These are phyloP conservation scores for Norana najaformis DNA, from an alignment of 2,888 invertebrate species.

Conservation along the genomic window DNA sequence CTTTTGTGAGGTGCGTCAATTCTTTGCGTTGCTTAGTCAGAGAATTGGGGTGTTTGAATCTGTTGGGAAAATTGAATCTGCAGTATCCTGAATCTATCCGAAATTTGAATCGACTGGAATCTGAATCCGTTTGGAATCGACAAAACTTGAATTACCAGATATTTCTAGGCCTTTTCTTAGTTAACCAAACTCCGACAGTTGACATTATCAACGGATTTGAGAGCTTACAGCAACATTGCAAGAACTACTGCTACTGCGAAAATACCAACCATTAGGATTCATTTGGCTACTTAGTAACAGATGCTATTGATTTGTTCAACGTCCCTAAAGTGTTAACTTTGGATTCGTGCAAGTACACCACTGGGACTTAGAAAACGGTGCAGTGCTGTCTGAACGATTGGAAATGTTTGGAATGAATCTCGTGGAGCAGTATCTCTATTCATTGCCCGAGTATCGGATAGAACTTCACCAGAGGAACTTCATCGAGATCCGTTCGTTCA, in stretches of 20 bases:
- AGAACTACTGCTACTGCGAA: neutral
- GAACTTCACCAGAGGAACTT: constrained; percentile 39
- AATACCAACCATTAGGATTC: neutral
- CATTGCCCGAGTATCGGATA: constrained; percentile 44
- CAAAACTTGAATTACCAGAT: neutral
- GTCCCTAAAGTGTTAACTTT: no score
- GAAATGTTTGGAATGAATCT: constrained; percentile 39
- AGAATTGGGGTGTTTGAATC: neutral
- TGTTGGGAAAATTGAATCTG: no score
- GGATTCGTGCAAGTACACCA: neutral
- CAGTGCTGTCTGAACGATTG: neutral
- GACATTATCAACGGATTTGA: no score
- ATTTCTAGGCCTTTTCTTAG: neutral
- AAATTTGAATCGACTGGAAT: no score
- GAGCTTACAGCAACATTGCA: neutral
- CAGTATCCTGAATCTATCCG: no score
- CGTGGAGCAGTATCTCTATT: constrained; percentile 45
- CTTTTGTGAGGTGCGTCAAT: neutral
- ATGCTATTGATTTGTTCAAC: neutral
- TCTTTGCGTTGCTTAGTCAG: neutral
- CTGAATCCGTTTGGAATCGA: neutral
- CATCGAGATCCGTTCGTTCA: constrained; percentile 46
- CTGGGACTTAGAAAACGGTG: neutral
- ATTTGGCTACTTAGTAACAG: neutral
- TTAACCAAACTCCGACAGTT: no score